Evolutionary conservation across 1,140 invertebrate genomes (phyloP).

Genomic region (Nasonia giraulti): DNA sequence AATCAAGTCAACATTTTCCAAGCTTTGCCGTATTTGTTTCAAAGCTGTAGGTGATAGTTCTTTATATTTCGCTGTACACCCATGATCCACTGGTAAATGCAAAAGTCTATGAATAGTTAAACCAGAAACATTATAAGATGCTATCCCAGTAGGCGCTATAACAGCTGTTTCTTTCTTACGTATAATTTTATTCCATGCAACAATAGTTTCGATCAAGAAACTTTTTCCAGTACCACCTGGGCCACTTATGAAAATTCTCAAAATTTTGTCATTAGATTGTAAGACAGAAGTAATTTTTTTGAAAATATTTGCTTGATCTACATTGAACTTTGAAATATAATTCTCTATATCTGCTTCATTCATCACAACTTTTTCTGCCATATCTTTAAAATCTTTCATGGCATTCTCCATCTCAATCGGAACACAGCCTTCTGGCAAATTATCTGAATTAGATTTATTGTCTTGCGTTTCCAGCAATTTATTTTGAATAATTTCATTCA

Average conservation of each 20-base stretch:
- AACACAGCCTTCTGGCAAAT: slow-evolving; percentile 35
- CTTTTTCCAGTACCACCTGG: slow-evolving; percentile 57
- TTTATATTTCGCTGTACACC: slow-evolving; percentile 51
- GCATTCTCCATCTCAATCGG: slow-evolving; percentile 47
- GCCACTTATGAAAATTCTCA: background rate
- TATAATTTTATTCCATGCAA: slow-evolving; percentile 52
- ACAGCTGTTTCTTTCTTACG: slow-evolving; percentile 55
- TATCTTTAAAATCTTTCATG: slow-evolving; percentile 54
- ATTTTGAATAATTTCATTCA: slow-evolving; percentile 52
- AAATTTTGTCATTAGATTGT: slow-evolving; percentile 28
- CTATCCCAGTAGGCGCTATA: slow-evolving; percentile 56
- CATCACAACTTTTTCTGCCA: slow-evolving; percentile 28
- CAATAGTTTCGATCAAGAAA: slow-evolving; percentile 51
- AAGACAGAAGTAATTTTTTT: slow-evolving; percentile 47
- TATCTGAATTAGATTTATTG: slow-evolving; percentile 1
- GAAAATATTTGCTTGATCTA: slow-evolving; percentile 55
- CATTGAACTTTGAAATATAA: slow-evolving; percentile 52
- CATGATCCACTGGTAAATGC: slow-evolving; percentile 54
- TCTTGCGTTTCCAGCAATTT: slow-evolving; percentile 24
- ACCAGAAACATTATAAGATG: slow-evolving; percentile 55
- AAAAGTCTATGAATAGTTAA: slow-evolving; percentile 56
- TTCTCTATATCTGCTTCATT: slow-evolving; percentile 44
- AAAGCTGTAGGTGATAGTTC: slow-evolving; percentile 47
- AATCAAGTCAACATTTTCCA: slow-evolving; percentile 60
- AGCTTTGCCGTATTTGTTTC: slow-evolving; percentile 53